Base-by-base conservation (phyloP, 2,797 vertebrate genomes). In the Sebastes hubbsi region DNA sequence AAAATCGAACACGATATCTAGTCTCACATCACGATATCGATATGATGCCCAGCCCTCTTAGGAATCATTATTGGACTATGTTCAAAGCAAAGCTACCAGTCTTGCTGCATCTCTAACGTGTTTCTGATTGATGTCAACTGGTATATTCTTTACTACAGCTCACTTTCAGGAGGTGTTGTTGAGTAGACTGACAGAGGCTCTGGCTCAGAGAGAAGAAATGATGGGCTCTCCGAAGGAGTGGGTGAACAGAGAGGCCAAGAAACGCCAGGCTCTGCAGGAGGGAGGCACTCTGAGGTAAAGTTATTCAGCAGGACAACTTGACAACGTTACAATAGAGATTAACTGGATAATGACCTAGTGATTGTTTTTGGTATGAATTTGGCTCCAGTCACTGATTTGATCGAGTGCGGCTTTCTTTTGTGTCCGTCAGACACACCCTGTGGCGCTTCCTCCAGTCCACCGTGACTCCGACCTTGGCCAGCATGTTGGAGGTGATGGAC, bases 261-360 rank as follows among this genome's bases (percentile, higher is more conserved):
- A 95, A 75, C 90, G 86, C 1, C 92, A 91, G 16, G 94, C 95
- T 32, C 89, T 96, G 18, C 95, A 95, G 64, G 96, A 96, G 75
- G 95, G 95, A 0, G 95, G 96, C 16, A 96, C 96, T 46, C 91
- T 96, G 16, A 94, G 96, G 96, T 96, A 88, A 78, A 12, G 38
- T 9, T 2, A 2, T 5, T 24, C 2, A 16, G 11, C 7, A 30
- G 20, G 12, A 34, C 6, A 56, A 61, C 8, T 20, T 64, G 3
- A 46, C 52, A 49, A 36, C 6, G 0, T 42, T 32, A 1, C 4
- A n/a, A 38, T 61, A 5, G 27, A 36, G 38, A 52, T 49, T 1
- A 32, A 4, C 22, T 2, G 20, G 13, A 49, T 8, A 16, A 30
- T 7, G 10, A 34, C 8, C 4, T 34, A 13, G 20, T 4, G 34